Conservation (phyloP, 2,113 vertebrate species). For the Oxygymnocypris stewartii region DNA sequence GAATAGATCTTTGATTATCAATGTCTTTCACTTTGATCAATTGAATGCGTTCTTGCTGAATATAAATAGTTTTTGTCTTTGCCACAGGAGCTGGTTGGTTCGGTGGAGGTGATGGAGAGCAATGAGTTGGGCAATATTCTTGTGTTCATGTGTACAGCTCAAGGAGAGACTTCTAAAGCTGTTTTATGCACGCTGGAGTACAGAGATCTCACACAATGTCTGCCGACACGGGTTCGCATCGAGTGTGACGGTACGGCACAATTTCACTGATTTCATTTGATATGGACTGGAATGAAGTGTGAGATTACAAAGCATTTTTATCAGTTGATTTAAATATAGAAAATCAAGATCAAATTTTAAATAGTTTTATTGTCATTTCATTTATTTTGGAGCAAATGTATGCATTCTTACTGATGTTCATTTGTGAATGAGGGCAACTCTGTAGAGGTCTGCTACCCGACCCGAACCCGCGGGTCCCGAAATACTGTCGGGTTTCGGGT, state of each 20-base stretch:
- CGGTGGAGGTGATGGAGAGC: conserved; percentile 74
- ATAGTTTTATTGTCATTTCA: too few relatives aligned
- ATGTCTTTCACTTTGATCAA: background rate
- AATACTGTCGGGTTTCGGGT: too few relatives aligned
- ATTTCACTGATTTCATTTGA: background rate
- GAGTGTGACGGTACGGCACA: conserved; percentile 65
- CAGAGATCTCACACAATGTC: conserved; percentile 62
- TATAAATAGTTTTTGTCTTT: background rate
- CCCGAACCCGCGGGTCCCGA: too few relatives aligned
- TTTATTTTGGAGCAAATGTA: background rate
- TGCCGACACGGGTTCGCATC: conserved; percentile 70
- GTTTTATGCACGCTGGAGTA: conserved; percentile 72
- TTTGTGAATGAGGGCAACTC: background rate
- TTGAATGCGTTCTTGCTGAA: background rate
- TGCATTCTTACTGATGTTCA: background rate
- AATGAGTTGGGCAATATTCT: conserved; percentile 71
- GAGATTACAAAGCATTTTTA: background rate
- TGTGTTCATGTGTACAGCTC: conserved; percentile 65
- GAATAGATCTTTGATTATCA: background rate
- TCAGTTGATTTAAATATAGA: background rate
- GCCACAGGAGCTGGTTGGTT: conserved; percentile 66
- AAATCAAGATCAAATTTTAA: background rate
- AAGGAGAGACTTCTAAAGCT: conserved; percentile 5
- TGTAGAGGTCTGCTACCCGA: too few relatives aligned
- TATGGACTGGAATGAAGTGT: background rate